These are phyloP conservation scores for Autographa pulchrina DNA, from an alignment of 2,888 invertebrate species.

Conservation along the genomic window DNA sequence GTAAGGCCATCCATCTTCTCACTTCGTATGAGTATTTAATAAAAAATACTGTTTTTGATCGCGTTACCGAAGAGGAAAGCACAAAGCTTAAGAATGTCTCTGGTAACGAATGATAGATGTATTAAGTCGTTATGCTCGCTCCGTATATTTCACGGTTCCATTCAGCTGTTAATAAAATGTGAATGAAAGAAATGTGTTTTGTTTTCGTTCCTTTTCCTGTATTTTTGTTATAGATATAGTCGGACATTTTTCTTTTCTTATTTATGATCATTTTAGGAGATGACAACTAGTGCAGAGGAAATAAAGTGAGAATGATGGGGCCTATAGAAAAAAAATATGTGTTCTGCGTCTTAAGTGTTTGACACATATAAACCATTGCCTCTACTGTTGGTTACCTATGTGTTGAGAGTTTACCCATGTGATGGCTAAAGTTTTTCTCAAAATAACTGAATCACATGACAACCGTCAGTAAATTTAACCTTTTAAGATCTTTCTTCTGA, in stretches of 20 bases:
- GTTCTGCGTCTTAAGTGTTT: no score
- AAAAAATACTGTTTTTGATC: constrained; percentile 41
- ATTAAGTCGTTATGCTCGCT: constrained; percentile 32
- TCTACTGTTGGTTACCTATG: no score
- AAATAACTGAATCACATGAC: not conserved
- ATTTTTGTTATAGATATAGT: not conserved
- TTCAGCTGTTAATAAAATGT: constrained; percentile 23
- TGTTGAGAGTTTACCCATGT: no score
- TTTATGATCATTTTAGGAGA: not conserved
- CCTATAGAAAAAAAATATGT: no score
- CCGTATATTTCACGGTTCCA: constrained; percentile 5
- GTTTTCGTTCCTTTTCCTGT: not conserved
- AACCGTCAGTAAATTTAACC: not conserved
- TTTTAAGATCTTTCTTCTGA: not conserved
- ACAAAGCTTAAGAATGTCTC: constrained; percentile 46
- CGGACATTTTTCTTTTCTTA: not conserved
- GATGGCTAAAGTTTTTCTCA: not conserved
- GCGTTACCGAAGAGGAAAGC: constrained; percentile 31
- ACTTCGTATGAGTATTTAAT: constrained; percentile 29
- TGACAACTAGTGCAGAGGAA: not conserved
- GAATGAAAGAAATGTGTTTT: constrained; percentile 6
- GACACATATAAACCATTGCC: no score
- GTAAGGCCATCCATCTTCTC: constrained; percentile 45
- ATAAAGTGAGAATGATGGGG: not conserved
- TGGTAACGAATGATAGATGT: constrained; percentile 47